Evolutionary conservation across 2,797 vertebrate genomes (phyloP).

Genomic region (Acestrorhynchus altus): DNA sequence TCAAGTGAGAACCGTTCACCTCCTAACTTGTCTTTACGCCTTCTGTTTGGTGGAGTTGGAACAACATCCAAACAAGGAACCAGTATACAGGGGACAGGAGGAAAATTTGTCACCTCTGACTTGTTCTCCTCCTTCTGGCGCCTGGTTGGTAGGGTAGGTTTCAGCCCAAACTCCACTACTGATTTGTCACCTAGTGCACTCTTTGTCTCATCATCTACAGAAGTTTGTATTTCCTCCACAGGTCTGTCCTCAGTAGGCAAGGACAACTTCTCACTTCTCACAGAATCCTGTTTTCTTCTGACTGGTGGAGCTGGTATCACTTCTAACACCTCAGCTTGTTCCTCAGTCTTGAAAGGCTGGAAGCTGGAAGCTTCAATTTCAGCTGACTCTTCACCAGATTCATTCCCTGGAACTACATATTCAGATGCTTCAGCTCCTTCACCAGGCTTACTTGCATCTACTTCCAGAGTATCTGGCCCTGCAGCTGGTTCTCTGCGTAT

Average conservation of each 20-base stretch:
- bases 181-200: neutral
- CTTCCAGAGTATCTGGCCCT: neutral
- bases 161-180: neutral
- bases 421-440: neutral
- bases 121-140: constrained; percentile 17
- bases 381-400: neutral
- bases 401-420: neutral
- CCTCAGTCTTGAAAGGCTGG: neutral
- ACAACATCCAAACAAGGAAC: constrained; percentile 29
- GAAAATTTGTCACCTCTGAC: constrained; percentile 1
- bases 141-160: constrained; percentile 37
- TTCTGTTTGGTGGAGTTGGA: constrained; percentile 48
- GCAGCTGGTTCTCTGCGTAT: constrained; percentile 26
- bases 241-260: neutral
- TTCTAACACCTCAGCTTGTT: neutral
- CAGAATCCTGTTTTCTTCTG: constrained; percentile 5
- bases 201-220: neutral
- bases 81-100: constrained; percentile 28
- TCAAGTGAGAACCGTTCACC: constrained; percentile 13
- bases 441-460: constrained; percentile 16
- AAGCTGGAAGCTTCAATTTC: neutral
- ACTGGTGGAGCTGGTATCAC: neutral
- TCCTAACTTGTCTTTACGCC: constrained; percentile 18
- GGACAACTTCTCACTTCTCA: constrained; percentile 3
- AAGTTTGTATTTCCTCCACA: neutral